These are phyloP conservation scores for Apogon talboti DNA, from an alignment of 2,797 vertebrate species.

Conservation along the genomic window DNA sequence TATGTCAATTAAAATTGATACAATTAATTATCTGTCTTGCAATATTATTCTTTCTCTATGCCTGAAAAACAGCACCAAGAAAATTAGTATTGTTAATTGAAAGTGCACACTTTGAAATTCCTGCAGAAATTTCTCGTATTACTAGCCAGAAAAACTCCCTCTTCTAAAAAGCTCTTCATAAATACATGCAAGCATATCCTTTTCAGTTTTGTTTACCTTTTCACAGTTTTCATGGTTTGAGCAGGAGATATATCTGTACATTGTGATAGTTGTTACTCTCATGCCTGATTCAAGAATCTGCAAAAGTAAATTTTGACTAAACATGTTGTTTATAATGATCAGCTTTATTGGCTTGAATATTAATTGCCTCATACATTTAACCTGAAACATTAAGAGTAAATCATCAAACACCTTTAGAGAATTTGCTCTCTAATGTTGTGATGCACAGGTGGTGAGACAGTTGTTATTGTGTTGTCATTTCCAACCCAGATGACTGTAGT, in stretches of 20 bases:
- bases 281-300: slow-evolving; percentile 19
- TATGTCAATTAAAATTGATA: too few species aligned
- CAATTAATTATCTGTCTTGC: too few species aligned
- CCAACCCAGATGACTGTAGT: slow-evolving; percentile 64
- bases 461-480: slow-evolving; percentile 62
- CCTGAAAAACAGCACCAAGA: too few species aligned
- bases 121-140: too few species aligned
- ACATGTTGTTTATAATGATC: slow-evolving; percentile 23
- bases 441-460: slow-evolving; percentile 22
- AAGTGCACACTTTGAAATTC: too few species aligned
- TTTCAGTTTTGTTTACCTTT: slow-evolving; percentile 27
- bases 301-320: slow-evolving; percentile 18
- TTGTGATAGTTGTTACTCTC: slow-evolving; percentile 12
- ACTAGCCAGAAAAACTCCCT: neutral
- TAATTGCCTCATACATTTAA: slow-evolving; percentile 27
- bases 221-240: slow-evolving; percentile 12
- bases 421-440: slow-evolving; percentile 11
- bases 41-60: too few species aligned
- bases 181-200: neutral
- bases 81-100: too few species aligned
- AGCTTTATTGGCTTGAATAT: slow-evolving; percentile 31
- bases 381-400: slow-evolving; percentile 23
- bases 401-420: slow-evolving; percentile 30
- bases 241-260: slow-evolving; percentile 9
- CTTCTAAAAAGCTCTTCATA: slow-evolving; percentile 15